Evolutionary conservation across 2,888 invertebrate species (phyloP).

Genomic region (Escarpia spicata): DNA sequence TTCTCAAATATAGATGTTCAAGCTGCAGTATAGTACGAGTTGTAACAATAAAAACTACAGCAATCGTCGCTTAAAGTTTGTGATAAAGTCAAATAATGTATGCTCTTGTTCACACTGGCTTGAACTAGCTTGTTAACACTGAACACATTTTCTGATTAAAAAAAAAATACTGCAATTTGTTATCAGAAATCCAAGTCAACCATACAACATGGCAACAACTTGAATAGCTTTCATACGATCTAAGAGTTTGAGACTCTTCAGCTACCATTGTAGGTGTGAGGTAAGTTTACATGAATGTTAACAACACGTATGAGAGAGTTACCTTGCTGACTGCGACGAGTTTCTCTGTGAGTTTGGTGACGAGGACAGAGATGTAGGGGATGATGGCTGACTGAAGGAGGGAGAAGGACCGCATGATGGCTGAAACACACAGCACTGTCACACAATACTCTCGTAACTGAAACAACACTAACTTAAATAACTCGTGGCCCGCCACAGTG

Average conservation of each 20-base stretch:
- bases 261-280: neutral
- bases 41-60: neutral
- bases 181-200: neutral
- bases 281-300: neutral
- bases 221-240: neutral
- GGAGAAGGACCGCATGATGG: slow-evolving; percentile 88
- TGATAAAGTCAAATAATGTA: neutral
- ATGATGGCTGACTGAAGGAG: slow-evolving; percentile 83
- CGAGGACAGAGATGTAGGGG: slow-evolving; percentile 80
- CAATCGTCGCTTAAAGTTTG: neutral
- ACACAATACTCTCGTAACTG: too few relatives aligned
- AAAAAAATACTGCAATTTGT: too few relatives aligned
- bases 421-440: slow-evolving; percentile 67
- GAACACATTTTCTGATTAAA: too few relatives aligned
- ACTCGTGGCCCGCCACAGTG: too few relatives aligned
- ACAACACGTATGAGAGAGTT: neutral
- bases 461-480: slow-evolving; percentile 21
- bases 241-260: neutral
- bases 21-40: neutral
- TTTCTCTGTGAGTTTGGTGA: slow-evolving; percentile 87
- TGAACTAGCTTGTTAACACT: too few relatives aligned
- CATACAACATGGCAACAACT: neutral
- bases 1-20: neutral
- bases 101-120: too few relatives aligned
- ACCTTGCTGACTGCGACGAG: slow-evolving; percentile 79